phyloP scores from a whole-genome alignment of 2,888 invertebrate species.

The Ferrisia virgata region DNA sequence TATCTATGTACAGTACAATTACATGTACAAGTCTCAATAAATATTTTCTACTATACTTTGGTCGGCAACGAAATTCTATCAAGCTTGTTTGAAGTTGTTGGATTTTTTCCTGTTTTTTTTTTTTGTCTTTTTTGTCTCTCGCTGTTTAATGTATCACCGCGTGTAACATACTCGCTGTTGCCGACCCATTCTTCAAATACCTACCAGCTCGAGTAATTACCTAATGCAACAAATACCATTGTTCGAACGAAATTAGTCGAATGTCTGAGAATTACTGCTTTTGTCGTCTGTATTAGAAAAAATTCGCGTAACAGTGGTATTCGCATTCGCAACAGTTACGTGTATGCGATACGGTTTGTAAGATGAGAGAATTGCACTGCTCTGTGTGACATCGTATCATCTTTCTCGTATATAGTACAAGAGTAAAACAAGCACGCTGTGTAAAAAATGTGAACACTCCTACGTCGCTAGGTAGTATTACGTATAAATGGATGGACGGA shows the following conservation, averaged over 20 bases:
- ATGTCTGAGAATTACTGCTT: neutral
- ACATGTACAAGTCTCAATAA: neutral
- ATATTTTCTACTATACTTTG: neutral
- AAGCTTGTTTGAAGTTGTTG: neutral
- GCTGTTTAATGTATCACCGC: neutral
- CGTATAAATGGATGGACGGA: too few relatives aligned
- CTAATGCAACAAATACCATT: neutral
- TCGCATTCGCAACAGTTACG: neutral
- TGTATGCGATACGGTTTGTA: neutral
- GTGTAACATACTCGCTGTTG: neutral
- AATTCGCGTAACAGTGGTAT: neutral
- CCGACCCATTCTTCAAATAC: neutral
- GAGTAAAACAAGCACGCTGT: neutral
- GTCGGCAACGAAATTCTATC: neutral
- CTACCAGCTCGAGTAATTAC: neutral
- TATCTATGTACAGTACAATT: neutral
- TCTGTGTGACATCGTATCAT: neutral
- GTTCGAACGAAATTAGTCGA: neutral
- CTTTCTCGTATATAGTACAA: neutral
- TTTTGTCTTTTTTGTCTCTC: too few relatives aligned
- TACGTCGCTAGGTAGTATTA: too few relatives aligned
- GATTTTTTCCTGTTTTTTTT: too few relatives aligned
- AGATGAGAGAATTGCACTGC: neutral
- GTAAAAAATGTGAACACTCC: constrained; percentile 4
- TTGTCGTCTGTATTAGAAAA: neutral